Evolutionary conservation across 2,888 invertebrate genomes (phyloP).

Genomic region (Cylloceria caligata): DNA sequence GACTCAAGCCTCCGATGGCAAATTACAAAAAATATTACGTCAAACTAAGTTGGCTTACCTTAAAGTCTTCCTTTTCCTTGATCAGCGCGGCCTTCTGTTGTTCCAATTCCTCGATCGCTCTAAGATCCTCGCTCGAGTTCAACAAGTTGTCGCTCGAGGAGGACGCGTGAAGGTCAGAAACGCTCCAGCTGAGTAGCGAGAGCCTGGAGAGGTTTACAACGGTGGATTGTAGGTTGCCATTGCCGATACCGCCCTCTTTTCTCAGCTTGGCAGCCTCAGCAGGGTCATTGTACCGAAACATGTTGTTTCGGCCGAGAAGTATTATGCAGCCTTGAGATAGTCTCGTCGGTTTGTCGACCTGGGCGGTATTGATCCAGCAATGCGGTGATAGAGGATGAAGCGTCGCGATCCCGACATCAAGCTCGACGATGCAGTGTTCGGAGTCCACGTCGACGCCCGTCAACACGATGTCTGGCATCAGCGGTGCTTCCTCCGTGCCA

Average conservation of each 20-base stretch:
- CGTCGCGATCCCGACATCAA: conserved; percentile 90
- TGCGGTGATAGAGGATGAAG: conserved; percentile 89
- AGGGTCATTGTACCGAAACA: conserved; percentile 96
- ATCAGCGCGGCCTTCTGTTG: conserved; percentile 83
- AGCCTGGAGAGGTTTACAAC: conserved; percentile 91
- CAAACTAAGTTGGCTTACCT: conserved; percentile 77
- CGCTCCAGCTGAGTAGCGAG: conserved; percentile 93
- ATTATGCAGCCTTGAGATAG: conserved; percentile 93
- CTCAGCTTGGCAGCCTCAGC: conserved; percentile 94
- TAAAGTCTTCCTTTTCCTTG: conserved; percentile 84
- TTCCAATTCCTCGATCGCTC: conserved; percentile 82
- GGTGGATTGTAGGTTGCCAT: conserved; percentile 84
- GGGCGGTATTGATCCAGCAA: conserved; percentile 93
- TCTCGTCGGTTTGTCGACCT: conserved; percentile 91
- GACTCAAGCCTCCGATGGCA: no score
- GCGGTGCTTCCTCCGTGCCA: conserved; percentile 90
- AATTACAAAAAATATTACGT: no score
- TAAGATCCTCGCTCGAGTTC: conserved; percentile 83
- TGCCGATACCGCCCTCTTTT: conserved; percentile 89
- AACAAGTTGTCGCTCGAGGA: conserved; percentile 82
- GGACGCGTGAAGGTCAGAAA: conserved; percentile 90
- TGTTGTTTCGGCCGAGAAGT: conserved; percentile 91
- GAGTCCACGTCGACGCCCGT: conserved; percentile 91
- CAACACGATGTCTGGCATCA: conserved; percentile 92
- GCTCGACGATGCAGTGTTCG: conserved; percentile 91